These are phyloP conservation scores for Notoglanidium macrostoma DNA, from an alignment of 2,797 vertebrate species.

Conservation along the genomic window DNA sequence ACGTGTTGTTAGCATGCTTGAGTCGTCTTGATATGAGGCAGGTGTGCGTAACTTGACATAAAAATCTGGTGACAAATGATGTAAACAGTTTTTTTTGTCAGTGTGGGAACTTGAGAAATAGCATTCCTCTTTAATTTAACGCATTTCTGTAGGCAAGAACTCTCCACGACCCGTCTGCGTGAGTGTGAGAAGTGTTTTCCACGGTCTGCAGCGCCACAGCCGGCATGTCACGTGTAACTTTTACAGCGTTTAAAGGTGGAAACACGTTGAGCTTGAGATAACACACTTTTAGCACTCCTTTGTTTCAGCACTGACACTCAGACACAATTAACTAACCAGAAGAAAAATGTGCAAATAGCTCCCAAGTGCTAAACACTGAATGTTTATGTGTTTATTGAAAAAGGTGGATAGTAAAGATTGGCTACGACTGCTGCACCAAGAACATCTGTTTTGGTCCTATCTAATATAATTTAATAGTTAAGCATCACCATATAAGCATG, in stretches of 20 bases:
- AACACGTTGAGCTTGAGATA: constrained; percentile 65
- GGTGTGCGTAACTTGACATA: not conserved
- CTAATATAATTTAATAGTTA: not conserved
- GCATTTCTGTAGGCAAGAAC: not conserved
- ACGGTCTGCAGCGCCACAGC: not conserved
- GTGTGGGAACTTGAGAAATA: not conserved
- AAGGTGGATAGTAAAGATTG: not conserved
- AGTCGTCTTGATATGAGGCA: not conserved
- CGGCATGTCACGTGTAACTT: not conserved
- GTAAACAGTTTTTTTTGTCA: not conserved
- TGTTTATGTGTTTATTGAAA: not conserved
- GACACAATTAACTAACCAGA: constrained; percentile 62
- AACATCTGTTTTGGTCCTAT: not conserved
- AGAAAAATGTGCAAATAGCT: constrained; percentile 44
- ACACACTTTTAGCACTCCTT: constrained; percentile 59
- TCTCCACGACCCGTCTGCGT: not conserved
- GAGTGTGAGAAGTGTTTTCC: not conserved
- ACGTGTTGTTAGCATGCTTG: not conserved
- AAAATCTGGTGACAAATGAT: not conserved
- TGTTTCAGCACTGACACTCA: constrained; percentile 65
- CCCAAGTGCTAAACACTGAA: not conserved
- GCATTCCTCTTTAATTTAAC: not conserved
- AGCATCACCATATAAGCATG: not conserved
- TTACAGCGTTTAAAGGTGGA: constrained; percentile 43
- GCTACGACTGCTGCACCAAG: not conserved